phyloP scores from a whole-genome alignment of 2,797 vertebrate genomes.

The Betta splendens region DNA sequence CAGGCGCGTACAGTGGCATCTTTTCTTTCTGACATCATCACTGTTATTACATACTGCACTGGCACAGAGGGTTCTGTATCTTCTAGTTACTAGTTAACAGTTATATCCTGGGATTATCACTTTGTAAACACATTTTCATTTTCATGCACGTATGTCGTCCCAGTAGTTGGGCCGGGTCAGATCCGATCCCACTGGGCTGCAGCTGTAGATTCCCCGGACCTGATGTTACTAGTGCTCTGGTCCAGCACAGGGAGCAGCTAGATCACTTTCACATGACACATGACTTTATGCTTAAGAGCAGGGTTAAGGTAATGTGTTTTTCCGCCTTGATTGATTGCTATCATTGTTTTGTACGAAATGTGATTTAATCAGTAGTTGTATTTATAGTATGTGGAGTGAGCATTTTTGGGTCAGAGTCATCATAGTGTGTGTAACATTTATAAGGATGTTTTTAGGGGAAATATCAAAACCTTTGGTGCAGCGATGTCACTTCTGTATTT shows the following conservation, averaged over 20 bases:
- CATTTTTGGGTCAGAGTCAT: too few relatives aligned
- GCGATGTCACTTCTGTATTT: neutral
- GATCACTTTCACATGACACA: constrained; percentile 29
- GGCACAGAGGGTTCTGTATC: too few relatives aligned
- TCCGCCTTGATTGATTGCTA: neutral
- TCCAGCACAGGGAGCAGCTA: constrained; percentile 32
- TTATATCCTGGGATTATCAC: too few relatives aligned
- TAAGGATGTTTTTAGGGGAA: neutral
- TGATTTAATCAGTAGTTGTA: too few relatives aligned
- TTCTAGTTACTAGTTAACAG: too few relatives aligned
- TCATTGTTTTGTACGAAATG: too few relatives aligned
- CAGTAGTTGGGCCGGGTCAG: constrained; percentile 37
- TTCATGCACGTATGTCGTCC: constrained; percentile 11
- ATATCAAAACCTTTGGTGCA: neutral
- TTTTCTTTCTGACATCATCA: too few relatives aligned
- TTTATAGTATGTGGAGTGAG: neutral
- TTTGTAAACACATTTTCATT: too few relatives aligned
- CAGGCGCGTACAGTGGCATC: too few relatives aligned
- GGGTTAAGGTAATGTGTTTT: neutral
- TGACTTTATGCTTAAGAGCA: neutral
- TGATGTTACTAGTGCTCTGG: constrained; percentile 63
- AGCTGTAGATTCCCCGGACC: constrained; percentile 72
- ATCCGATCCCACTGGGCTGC: constrained; percentile 56
- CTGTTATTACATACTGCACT: too few relatives aligned
- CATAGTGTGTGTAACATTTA: neutral